Evolutionary conservation across 2,888 invertebrate genomes (phyloP), one percentile per base, ranked within the genome.

Genomic region (Thumatha senex): DNA sequence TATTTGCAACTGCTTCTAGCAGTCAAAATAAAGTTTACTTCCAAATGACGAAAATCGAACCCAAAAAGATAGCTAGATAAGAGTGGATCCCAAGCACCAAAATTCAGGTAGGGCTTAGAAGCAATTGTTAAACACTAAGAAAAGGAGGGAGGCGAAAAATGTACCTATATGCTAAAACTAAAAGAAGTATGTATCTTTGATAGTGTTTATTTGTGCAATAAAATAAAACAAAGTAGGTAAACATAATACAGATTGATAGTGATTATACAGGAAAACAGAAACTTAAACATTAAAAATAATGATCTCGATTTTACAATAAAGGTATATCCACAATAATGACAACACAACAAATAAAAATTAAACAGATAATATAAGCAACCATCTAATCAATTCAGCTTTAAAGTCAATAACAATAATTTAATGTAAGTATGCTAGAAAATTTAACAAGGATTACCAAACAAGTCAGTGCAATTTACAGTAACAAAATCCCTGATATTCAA

Each of bases 161-260:
- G n/a, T n/a, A n/a, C n/a, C n/a, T n/a, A n/a, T n/a, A n/a, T n/a
- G n/a, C n/a, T n/a, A n/a, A n/a, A n/a, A 61, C 44, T 53, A 54
- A 47, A 56, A 38, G 9, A 29, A 40, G 29, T 11, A 18, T 24
- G 18, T 24, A 29, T 40, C 12, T 40, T 45, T 39, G 5, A 40
- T 35, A 54, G 11, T 46, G 39, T 65, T 59, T 54, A 63, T 60
- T 60, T 61, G 64, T 70, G 69, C 60, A 66, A 57, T 62, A 53
- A 56, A 59, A 55, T 62, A 60, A 40, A 49, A 55, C 48, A 46
- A 64, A 52, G 48, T 42, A 53, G 31, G 42, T 33, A 40, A 30
- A 30, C 40, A 53, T 53, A 51, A 36, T 63, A 46, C 42, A 66
- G 41, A 46, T 58, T 52, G 50, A 56, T 58, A 63, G 18, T 5